Evolutionary conservation across 2,113 vertebrate species (phyloP).

Genomic region (Oxyruncus cristatus): DNA sequence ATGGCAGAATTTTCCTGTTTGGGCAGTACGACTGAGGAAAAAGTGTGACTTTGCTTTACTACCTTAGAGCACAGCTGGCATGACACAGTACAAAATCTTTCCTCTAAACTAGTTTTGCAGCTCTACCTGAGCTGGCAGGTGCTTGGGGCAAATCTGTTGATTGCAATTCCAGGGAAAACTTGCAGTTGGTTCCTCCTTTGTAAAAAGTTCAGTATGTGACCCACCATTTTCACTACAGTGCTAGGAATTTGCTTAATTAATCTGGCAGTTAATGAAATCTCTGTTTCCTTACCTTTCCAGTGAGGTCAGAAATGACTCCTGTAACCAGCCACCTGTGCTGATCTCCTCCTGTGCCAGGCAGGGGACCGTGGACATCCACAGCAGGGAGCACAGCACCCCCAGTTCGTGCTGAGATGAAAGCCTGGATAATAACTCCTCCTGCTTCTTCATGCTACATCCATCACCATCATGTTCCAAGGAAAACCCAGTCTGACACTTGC

Average conservation of each 20-base stretch:
- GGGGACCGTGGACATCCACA: not conserved
- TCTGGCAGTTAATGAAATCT: not conserved
- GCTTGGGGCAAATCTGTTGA: not conserved
- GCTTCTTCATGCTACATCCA: not conserved
- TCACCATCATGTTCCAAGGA: not conserved
- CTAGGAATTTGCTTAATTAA: too few relatives aligned
- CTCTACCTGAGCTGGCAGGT: not conserved
- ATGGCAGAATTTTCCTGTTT: not conserved
- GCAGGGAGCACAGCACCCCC: not conserved
- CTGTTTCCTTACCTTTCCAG: not conserved
- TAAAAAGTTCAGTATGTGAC: too few relatives aligned
- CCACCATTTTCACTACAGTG: too few relatives aligned
- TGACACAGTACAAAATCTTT: not conserved
- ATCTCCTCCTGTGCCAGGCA: not conserved
- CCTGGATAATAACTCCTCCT: not conserved
- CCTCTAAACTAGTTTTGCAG: not conserved
- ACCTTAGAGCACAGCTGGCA: not conserved
- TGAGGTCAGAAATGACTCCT: not conserved
- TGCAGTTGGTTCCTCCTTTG: not conserved
- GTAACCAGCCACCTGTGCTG: too few relatives aligned
- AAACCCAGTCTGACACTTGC: not conserved
- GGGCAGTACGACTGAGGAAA: not conserved
- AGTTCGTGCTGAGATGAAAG: not conserved
- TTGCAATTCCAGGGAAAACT: not conserved
- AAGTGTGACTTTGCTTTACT: not conserved